Base-by-base conservation (phyloP, 2,888 invertebrate species). In the Drosophila subquinaria region DNA sequence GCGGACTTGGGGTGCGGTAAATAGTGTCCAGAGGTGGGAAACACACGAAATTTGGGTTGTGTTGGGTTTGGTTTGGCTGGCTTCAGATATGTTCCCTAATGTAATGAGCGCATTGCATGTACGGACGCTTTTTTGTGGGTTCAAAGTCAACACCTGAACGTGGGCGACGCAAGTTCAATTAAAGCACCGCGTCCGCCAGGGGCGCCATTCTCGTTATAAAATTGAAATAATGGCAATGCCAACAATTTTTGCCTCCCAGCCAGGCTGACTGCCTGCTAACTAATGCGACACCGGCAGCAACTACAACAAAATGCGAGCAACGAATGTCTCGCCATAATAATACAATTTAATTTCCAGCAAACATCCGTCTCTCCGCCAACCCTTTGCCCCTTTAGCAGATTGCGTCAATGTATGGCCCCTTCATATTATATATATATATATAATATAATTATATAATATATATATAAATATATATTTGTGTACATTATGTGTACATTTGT, bases 261-360 rank as follows among this genome's bases (percentile, higher is more conserved):
- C 48, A 59, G 45, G 60, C 61, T 48, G 50, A 43, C 51, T 57
- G 63, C 47, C 62, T 78, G 67, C 63, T 79, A 88, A 84, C 82
- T 84, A 89, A 88, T 88, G 87, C 81, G 88, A 76, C 88, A 88
- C 88, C 82, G 76, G 83, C 68, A 73, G 70, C 69, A 61, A 63
- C 80, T 50, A 67, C 70, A 82, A 73, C 82, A 73, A 73, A 73
- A 73, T 67, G 68, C 76, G 48, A 70, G 80, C 88, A 82, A 81
- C 88, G 88, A 85, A 89, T 88, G 90, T n/a, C n/a, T n/a, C n/a
- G n/a, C 87, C 87, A 86, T 86, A 86, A 90, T 88, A 86, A 86
- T 89, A 88, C 89, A 89, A 86, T 89, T 86, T 90, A 86, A 86
- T 86, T 86, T 86, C 87, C 90, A 83, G 89, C 86, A 82, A 89